Evolutionary conservation across 1,140 invertebrate species (phyloP).

Genomic region (Pogonus chalceus): DNA sequence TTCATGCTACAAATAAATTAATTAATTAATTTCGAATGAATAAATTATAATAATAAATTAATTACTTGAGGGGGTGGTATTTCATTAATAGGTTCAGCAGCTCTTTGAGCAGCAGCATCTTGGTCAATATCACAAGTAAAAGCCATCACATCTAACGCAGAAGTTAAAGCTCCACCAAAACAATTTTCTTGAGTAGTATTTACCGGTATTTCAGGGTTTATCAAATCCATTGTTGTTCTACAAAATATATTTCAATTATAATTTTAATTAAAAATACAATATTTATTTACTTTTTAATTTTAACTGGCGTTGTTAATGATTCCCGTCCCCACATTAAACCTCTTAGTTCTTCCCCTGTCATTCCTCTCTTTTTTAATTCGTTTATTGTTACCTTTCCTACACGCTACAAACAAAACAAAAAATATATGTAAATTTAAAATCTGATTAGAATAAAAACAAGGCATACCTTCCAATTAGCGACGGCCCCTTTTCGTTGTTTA

Average conservation of each 20-base stretch:
- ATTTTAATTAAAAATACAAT: constrained; percentile 1
- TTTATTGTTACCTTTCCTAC: constrained; percentile 80
- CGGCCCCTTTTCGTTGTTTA: constrained; percentile 90
- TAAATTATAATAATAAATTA: too few relatives aligned
- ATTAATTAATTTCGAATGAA: too few relatives aligned
- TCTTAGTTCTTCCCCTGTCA: constrained; percentile 77
- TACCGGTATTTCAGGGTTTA: constrained; percentile 31
- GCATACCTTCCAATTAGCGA: constrained; percentile 91
- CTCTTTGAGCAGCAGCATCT: constrained; percentile 17
- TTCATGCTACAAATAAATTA: too few relatives aligned
- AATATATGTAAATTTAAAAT: background rate
- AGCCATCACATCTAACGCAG: constrained; percentile 72
- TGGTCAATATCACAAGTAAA: constrained; percentile 58
- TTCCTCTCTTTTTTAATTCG: constrained; percentile 67
- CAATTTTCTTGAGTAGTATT: constrained; percentile 34
- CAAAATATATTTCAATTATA: constrained; percentile 10
- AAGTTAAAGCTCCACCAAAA: constrained; percentile 56
- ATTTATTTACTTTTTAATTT: constrained; percentile 35
- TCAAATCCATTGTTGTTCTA: constrained; percentile 29
- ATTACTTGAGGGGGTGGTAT: background rate
- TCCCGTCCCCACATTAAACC: constrained; percentile 81
- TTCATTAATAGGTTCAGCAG: background rate
- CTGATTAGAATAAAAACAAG: constrained; percentile 8
- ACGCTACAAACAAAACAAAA: constrained; percentile 42
- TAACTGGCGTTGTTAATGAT: constrained; percentile 75